Base-by-base conservation (phyloP, 2,888 invertebrate species). In the Gymnoscelis rufifasciata region DNA sequence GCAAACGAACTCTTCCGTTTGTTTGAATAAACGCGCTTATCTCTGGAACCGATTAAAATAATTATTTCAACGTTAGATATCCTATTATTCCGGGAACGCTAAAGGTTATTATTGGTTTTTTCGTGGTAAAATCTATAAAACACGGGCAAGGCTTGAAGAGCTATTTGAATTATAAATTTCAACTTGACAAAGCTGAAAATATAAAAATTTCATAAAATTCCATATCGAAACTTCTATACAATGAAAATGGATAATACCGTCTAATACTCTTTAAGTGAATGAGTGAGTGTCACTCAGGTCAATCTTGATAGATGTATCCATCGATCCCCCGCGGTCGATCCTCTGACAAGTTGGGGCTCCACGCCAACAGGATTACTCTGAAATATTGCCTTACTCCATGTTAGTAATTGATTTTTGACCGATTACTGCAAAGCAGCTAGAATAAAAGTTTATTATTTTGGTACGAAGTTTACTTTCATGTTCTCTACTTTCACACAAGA, bases 281-380 rank as follows among this genome's bases (percentile, higher is more conserved):
- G 51, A 54, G 35, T 30, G 48, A 53, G 49, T 48, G 43, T 41
- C 30, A 50, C 45, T 39, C 30, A 47, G 43, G 46, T 51, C 61
- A 56, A 64, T 64, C 58, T 55, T 63, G 61, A 65, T 63, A 52
- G 60, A 64, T 65, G 57, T 59, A 63, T 65, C 59, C 60, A 69
- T 64, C 63, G 62, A 52, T 54, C 47, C 52, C 57, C 51, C 57
- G 33, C 52, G 45, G 49, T 47, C 52, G 59, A 60, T 57, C 63
- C 54, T 55, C 57, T 59, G 62, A 64, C 68, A 57, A 60, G 62
- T 62, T 53, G 46, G 52, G 57, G 58, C 54, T 49, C 48, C 41
- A 42, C 38, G 38, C 26, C 2, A 5, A 35, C 39, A n/a, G 44
- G 40, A 38, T 31, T 44, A 53, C 53, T 47, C 44, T 44, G 40